A percentile compares a stretch with the other conserved stretches of the same genome.
Evolutionary conservation across 1,140 invertebrate genomes (phyloP).

Genomic region (Drosophila dunni): DNA sequence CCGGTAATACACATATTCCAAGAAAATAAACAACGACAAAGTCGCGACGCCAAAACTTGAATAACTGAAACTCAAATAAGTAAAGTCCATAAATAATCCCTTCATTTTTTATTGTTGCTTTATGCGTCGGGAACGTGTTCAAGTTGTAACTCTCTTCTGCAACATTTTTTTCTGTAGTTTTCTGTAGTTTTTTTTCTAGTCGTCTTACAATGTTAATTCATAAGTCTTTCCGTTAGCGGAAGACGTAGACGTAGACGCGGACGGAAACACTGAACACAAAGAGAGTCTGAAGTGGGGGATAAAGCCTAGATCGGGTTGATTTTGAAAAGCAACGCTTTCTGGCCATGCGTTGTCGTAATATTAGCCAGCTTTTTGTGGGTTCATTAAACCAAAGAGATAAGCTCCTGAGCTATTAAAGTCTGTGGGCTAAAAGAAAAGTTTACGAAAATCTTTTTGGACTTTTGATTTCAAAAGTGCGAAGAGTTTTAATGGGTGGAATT

Average conservation of each 20-base stretch:
- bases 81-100: slow-evolving; percentile 38
- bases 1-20: slow-evolving; percentile 1
- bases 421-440: slow-evolving; percentile 30
- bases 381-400: slow-evolving; percentile 1
- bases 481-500: too few relatives aligned
- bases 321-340: slow-evolving; percentile 36
- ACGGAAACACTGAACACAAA: not conserved
- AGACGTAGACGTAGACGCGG: not conserved
- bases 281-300: too few relatives aligned
- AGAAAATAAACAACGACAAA: slow-evolving; percentile 12
- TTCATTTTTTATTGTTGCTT: slow-evolving; percentile 3
- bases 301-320: slow-evolving; percentile 13
- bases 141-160: slow-evolving; percentile 45
- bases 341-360: slow-evolving; percentile 24
- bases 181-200: too few relatives aligned
- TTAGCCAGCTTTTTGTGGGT: slow-evolving; percentile 24
- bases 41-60: slow-evolving; percentile 58
- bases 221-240: slow-evolving; percentile 52
- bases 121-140: slow-evolving; percentile 46
- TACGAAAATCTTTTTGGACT: slow-evolving; percentile 7
- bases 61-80: slow-evolving; percentile 75
- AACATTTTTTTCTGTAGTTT: slow-evolving; percentile 17
- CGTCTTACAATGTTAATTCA: slow-evolving; percentile 34
- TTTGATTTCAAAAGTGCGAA: slow-evolving; percentile 44
- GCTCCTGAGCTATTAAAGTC: slow-evolving; percentile 1